Conservation (phyloP, 2,888 invertebrate species). For the Chrysomela aeneicollis region DNA sequence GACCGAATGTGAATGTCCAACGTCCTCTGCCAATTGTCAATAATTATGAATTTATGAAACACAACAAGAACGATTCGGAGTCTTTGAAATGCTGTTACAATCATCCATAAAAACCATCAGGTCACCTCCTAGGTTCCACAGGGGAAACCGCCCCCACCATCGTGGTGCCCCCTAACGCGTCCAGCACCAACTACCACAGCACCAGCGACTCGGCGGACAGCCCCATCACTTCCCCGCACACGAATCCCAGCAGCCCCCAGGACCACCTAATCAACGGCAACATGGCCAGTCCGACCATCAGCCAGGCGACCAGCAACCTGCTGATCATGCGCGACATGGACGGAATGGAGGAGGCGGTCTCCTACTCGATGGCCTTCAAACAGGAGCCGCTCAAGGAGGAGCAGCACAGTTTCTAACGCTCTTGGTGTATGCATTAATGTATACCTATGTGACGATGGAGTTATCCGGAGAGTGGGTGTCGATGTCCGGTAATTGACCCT, state of each 20-base stretch:
- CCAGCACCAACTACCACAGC: conserved; percentile 62
- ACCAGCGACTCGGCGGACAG: conserved; percentile 67
- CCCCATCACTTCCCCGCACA: conserved; percentile 63
- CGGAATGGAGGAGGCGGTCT: conserved; percentile 55
- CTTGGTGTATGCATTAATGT: conserved; percentile 4
- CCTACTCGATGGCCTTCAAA: conserved; percentile 62
- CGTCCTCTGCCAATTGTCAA: too few species aligned
- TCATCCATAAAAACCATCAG: conserved; percentile 47
- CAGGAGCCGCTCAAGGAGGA: conserved; percentile 66
- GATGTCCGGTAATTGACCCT: too few species aligned
- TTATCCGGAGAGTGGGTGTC: too few species aligned
- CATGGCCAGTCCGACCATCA: conserved; percentile 59
- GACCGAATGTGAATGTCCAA: too few species aligned
- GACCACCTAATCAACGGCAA: conserved; percentile 58
- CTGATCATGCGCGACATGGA: conserved; percentile 63
- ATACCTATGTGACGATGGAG: too few species aligned
- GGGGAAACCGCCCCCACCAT: conserved; percentile 59
- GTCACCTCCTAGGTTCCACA: conserved; percentile 60
- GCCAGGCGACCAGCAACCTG: conserved; percentile 53
- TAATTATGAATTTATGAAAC: too few species aligned
- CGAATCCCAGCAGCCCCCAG: conserved; percentile 59
- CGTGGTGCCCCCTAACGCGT: conserved; percentile 50
- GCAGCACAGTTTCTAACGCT: conserved; percentile 55
- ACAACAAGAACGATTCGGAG: too few species aligned
- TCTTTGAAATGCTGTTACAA: too few species aligned